Conservation (phyloP, 2,113 vertebrate genomes). For the Stigmatopora argus region DNA sequence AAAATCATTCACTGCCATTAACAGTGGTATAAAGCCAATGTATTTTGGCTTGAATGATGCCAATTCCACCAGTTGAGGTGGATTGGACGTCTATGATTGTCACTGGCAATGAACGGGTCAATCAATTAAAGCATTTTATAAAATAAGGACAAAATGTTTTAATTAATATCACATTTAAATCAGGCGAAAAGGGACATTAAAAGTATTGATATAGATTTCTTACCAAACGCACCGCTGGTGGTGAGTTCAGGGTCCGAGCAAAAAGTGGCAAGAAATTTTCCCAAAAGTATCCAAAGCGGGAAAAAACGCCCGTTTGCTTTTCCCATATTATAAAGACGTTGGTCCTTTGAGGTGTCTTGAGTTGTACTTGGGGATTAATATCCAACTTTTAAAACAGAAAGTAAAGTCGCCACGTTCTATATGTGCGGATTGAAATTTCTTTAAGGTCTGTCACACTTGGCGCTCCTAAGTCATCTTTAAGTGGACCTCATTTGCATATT, state of each 20-base stretch:
- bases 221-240: conserved; percentile 54
- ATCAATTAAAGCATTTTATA: conserved; percentile 22
- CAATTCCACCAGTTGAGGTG: too few species aligned
- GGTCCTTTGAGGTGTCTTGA: conserved; percentile 4
- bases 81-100: too few species aligned
- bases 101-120: too few species aligned
- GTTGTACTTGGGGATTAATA: not conserved
- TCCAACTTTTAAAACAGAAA: not conserved
- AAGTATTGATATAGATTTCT: conserved; percentile 23
- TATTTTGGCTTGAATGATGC: too few species aligned
- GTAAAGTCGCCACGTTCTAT: not conserved
- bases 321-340: conserved; percentile 63
- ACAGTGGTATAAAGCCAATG: too few species aligned
- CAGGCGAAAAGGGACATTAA: not conserved
- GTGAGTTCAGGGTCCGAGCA: conserved; percentile 47
- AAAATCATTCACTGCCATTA: too few species aligned
- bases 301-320: conserved; percentile 52
- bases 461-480: conserved; percentile 64
- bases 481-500: conserved; percentile 63
- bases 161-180: not conserved
- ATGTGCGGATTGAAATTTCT: conserved; percentile 28
- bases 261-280: conserved; percentile 50
- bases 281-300: conserved; percentile 67
- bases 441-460: conserved; percentile 52
- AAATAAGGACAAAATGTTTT: not conserved